Conservation (phyloP, 1,140 invertebrate genomes). For the Drosophila fuyamai region DNA sequence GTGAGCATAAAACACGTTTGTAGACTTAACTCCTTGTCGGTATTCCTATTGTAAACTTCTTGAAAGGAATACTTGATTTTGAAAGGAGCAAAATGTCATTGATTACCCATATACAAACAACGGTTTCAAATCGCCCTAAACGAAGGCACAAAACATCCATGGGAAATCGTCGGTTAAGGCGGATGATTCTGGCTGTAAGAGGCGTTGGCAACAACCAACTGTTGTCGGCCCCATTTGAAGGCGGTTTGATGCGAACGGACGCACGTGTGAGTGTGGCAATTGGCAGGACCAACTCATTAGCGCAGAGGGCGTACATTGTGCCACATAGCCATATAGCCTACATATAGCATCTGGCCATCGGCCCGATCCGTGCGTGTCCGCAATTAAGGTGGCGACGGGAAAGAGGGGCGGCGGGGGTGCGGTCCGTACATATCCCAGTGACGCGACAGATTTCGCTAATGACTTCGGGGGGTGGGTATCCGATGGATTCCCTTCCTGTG, state of each 20-base stretch:
- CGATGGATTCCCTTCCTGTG: constrained; percentile 17
- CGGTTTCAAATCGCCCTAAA: constrained; percentile 6
- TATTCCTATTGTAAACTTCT: no score
- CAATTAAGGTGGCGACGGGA: constrained; percentile 41
- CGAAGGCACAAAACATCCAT: neutral
- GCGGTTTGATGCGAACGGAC: constrained; percentile 24
- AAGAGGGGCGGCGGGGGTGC: neutral
- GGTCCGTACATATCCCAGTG: constrained; percentile 28
- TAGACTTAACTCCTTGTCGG: no score
- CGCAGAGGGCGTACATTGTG: constrained; percentile 39
- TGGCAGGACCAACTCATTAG: constrained; percentile 52
- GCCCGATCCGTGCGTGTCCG: constrained; percentile 47
- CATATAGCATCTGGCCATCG: constrained; percentile 44
- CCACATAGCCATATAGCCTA: constrained; percentile 9
- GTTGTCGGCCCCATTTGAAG: constrained; percentile 34
- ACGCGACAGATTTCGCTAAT: constrained; percentile 60
- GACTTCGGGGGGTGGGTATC: constrained; percentile 9
- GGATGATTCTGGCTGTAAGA: constrained; percentile 20
- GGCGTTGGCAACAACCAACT: constrained; percentile 39
- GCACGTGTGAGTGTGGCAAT: constrained; percentile 27
- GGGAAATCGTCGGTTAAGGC: constrained; percentile 21
- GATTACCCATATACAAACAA: constrained; percentile 5
- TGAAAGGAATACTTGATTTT: neutral
- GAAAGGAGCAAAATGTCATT: neutral
- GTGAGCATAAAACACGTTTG: no score